These are phyloP conservation scores for Argya squamiceps DNA, from an alignment of 2,797 vertebrate species.

Conservation along the genomic window DNA sequence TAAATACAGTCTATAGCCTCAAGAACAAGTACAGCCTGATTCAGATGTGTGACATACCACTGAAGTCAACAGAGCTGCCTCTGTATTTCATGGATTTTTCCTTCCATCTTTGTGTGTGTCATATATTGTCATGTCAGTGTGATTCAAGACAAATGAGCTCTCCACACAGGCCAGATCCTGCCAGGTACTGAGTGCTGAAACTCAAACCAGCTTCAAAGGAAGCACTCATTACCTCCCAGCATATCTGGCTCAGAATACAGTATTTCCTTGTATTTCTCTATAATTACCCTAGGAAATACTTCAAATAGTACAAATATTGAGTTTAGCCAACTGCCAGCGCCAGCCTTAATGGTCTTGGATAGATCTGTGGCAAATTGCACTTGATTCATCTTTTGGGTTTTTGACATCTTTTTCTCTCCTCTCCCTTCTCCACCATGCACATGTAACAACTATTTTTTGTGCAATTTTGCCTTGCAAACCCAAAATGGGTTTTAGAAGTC, in stretches of 20 bases:
- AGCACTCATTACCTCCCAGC: neutral
- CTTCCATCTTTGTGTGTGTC: neutral
- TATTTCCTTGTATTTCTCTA: slow-evolving; percentile 22
- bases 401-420: neutral
- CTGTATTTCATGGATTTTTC: neutral
- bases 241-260: neutral
- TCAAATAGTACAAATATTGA: slow-evolving; percentile 55
- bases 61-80: slow-evolving; percentile 14
- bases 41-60: neutral
- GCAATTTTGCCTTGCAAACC: neutral
- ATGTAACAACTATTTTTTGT: neutral
- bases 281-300: slow-evolving; percentile 51
- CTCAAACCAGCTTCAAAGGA: slow-evolving; percentile 23
- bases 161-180: neutral
- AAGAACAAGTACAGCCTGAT: neutral
- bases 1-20: neutral
- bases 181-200: neutral
- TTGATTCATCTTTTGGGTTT: neutral
- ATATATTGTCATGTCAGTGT: neutral
- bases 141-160: neutral
- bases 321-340: slow-evolving; percentile 45
- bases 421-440: neutral
- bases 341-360: neutral
- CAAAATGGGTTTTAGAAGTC: neutral
- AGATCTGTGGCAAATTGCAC: neutral